These are phyloP conservation scores for Sesamia inferens DNA, from an alignment of 2,888 invertebrate genomes.

Conservation along the genomic window DNA sequence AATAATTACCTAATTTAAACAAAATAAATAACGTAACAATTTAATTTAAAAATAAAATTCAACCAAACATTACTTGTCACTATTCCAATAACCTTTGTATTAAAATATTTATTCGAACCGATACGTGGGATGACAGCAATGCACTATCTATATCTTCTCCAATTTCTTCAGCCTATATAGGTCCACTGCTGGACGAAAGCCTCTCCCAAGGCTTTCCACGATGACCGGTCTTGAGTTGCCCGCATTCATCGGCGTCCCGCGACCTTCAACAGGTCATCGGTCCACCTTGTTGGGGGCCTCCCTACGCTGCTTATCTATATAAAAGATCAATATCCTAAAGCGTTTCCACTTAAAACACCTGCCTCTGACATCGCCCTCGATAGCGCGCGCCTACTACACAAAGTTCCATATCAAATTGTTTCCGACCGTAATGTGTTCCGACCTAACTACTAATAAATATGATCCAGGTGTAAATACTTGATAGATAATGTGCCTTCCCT, in stretches of 20 bases:
- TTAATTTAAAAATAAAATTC: constrained; percentile 3
- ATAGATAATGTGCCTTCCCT: constrained; percentile 31
- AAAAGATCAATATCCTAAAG: constrained; percentile 37
- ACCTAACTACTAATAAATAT: constrained; percentile 51
- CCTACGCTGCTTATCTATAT: constrained; percentile 17
- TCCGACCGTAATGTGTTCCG: constrained; percentile 48
- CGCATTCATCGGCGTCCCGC: too few relatives aligned
- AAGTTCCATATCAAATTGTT: constrained; percentile 60
- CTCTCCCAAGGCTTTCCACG: too few relatives aligned
- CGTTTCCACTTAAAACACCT: constrained; percentile 39
- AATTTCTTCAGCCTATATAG: too few relatives aligned
- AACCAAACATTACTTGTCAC: background rate
- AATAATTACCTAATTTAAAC: background rate
- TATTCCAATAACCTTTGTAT: constrained; percentile 13
- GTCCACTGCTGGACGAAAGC: too few relatives aligned
- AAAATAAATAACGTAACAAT: constrained; percentile 9
- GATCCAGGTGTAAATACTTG: constrained; percentile 42
- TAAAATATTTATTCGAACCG: constrained; percentile 31
- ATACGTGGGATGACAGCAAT: constrained; percentile 20
- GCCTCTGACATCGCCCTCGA: constrained; percentile 16
- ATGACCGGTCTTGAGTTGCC: too few relatives aligned
- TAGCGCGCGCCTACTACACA: constrained; percentile 34
- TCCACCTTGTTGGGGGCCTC: too few relatives aligned
- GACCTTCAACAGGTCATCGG: too few relatives aligned
- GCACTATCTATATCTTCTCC: background rate